Conservation (phyloP, 2,888 invertebrate genomes). For the Crematogaster levior region DNA sequence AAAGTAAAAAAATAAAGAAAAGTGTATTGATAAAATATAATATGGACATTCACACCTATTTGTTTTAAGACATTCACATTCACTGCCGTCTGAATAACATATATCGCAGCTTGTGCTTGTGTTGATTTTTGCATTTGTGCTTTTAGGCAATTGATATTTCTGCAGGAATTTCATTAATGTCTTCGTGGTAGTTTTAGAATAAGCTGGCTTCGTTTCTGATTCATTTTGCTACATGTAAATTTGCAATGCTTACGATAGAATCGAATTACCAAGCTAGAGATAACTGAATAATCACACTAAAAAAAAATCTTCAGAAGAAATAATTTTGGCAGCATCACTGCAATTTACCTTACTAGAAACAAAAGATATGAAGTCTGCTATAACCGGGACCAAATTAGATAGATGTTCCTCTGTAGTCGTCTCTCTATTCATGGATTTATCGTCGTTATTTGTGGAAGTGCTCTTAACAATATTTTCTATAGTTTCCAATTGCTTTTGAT, state of each 20-base stretch:
- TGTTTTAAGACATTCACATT: conserved; percentile 42
- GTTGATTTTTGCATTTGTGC: conserved; percentile 19
- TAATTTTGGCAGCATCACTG: neutral
- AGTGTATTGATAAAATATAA: conserved; percentile 18
- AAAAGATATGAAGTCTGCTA: conserved; percentile 79
- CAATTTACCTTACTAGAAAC: conserved; percentile 75
- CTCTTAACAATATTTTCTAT: conserved; percentile 48
- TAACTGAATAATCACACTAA: neutral
- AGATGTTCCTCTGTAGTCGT: conserved; percentile 72
- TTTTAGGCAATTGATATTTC: conserved; percentile 66
- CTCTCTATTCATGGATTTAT: conserved; percentile 62
- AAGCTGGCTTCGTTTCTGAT: conserved; percentile 57
- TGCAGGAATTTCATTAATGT: conserved; percentile 73
- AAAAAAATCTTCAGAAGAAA: neutral
- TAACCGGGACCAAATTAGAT: conserved; percentile 78
- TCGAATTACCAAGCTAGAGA: neutral
- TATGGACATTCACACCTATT: conserved; percentile 58
- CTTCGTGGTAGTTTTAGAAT: conserved; percentile 68
- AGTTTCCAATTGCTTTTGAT: conserved; percentile 27
- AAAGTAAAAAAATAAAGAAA: neutral
- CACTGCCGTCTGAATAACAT: conserved; percentile 19
- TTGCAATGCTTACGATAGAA: neutral
- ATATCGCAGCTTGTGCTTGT: neutral
- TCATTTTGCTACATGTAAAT: conserved; percentile 65
- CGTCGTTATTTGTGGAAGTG: conserved; percentile 50